Conservation (phyloP, 2,797 vertebrate species). For the Odontamblyopus lacepedii region DNA sequence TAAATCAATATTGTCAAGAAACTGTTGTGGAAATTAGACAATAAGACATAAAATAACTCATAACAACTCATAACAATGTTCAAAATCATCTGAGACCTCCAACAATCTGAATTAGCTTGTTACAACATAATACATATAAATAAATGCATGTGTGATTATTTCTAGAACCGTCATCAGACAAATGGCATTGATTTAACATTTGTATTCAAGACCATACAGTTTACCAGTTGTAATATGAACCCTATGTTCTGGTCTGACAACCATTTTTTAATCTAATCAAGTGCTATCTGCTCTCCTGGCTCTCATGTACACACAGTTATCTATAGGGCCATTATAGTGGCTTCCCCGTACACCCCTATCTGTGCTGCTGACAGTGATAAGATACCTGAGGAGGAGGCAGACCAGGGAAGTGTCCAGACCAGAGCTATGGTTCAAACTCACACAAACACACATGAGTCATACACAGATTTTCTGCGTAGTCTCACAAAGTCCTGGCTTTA, state of each 20-base stretch:
- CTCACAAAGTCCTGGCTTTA: conserved; percentile 52
- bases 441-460: conserved; percentile 58
- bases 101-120: background rate
- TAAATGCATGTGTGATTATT: background rate
- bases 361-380: conserved; percentile 48
- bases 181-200: background rate
- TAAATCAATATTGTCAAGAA: background rate
- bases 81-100: background rate
- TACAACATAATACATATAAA: background rate
- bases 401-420: conserved; percentile 33
- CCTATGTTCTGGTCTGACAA: conserved; percentile 28
- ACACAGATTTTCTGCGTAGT: conserved; percentile 68
- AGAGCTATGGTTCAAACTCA: conserved; percentile 25
- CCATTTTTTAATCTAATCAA: conserved; percentile 53
- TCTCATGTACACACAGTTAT: conserved; percentile 57
- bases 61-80: no score
- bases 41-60: background rate
- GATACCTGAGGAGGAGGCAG: conserved; percentile 48
- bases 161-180: background rate
- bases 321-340: conserved; percentile 44
- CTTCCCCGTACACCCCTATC: conserved; percentile 54
- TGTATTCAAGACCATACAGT: conserved; percentile 4
- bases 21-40: no score
- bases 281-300: conserved; percentile 49
- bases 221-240: conserved; percentile 27